Conservation (phyloP, 2,888 invertebrate genomes). For the Chirona hameri region DNA sequence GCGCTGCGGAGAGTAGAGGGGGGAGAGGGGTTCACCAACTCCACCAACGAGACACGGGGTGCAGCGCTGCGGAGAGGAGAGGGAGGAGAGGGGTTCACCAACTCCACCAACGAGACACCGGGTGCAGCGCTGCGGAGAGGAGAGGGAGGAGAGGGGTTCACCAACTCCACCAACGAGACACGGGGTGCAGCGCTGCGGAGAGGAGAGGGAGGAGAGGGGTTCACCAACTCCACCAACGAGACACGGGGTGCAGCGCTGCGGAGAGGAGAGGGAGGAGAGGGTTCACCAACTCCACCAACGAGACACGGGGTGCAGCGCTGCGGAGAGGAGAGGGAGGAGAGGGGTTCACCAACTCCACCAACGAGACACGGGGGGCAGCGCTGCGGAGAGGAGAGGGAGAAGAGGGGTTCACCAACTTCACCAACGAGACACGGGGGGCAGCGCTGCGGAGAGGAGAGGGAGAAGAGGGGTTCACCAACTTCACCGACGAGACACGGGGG, state of each 20-base stretch:
- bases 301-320: slow-evolving; percentile 47
- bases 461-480: too few species aligned
- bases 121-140: slow-evolving; percentile 49
- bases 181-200: slow-evolving; percentile 48
- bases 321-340: slow-evolving; percentile 34
- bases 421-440: too few species aligned
- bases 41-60: too few species aligned
- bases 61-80: slow-evolving; percentile 49
- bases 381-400: slow-evolving; percentile 47
- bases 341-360: too few species aligned
- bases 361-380: slow-evolving; percentile 41
- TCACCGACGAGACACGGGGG: too few species aligned
- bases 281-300: too few species aligned
- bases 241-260: slow-evolving; percentile 48
- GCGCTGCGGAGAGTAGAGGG: slow-evolving; percentile 49
- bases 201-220: neutral
- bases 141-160: neutral
- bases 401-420: too few species aligned
- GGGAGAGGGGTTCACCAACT: too few species aligned
- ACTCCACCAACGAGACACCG: too few species aligned
- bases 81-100: too few species aligned
- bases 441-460: slow-evolving; percentile 49
- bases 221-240: too few species aligned
- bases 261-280: slow-evolving; percentile 28
- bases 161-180: too few species aligned